Evolutionary conservation across 2,113 vertebrate genomes (phyloP).

Genomic region (Chaetura pelagica): DNA sequence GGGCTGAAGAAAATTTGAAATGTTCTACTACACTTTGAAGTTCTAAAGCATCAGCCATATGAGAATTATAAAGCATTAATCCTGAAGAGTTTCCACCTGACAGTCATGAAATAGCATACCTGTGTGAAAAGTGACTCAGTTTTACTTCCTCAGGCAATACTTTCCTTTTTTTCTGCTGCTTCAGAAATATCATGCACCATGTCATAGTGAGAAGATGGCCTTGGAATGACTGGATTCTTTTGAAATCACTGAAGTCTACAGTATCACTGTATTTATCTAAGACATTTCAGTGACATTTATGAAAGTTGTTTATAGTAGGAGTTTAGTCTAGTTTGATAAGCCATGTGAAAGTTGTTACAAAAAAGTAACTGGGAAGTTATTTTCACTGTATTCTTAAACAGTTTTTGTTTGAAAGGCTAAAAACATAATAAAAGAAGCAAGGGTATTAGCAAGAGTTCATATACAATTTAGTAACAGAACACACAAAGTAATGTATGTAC

Average conservation of each 20-base stretch:
- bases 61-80: slow-evolving; percentile 84
- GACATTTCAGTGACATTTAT: slow-evolving; percentile 52
- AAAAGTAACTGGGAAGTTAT: neutral
- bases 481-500: neutral
- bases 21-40: slow-evolving; percentile 82
- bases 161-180: slow-evolving; percentile 67
- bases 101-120: slow-evolving; percentile 78
- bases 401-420: neutral
- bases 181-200: slow-evolving; percentile 74
- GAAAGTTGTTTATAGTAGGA: slow-evolving; percentile 29
- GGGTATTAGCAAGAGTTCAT: neutral
- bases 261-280: slow-evolving; percentile 50
- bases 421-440: neutral
- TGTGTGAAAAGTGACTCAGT: slow-evolving; percentile 76
- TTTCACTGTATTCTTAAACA: neutral
- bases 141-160: slow-evolving; percentile 76
- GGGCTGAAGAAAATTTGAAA: slow-evolving; percentile 81
- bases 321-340: neutral
- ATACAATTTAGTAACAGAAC: neutral
- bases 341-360: neutral
- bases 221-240: slow-evolving; percentile 65
- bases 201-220: slow-evolving; percentile 62
- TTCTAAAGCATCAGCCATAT: slow-evolving; percentile 77
- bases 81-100: slow-evolving; percentile 79
- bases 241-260: slow-evolving; percentile 58